Evolutionary conservation across 2,888 invertebrate genomes (phyloP).

Genomic region (Aleiodes alternator): DNA sequence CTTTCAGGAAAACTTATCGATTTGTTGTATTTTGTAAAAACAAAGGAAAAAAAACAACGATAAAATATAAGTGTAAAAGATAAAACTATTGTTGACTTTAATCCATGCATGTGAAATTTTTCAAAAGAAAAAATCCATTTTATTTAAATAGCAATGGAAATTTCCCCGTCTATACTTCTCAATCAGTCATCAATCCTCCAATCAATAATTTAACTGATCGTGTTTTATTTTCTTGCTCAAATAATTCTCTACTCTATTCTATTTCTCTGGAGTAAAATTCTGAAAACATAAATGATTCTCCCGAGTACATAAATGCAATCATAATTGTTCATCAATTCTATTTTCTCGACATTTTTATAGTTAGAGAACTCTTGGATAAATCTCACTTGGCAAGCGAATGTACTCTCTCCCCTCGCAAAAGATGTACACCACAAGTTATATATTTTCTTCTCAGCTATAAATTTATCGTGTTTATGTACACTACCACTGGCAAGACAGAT

Average conservation of each 20-base stretch:
- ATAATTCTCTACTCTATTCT: too few relatives aligned
- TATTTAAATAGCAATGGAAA: too few relatives aligned
- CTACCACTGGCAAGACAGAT: conserved; percentile 23
- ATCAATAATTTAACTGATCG: too few relatives aligned
- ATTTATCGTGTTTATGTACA: conserved; percentile 29
- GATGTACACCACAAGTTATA: conserved; percentile 22
- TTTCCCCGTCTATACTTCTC: too few relatives aligned
- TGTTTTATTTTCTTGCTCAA: too few relatives aligned
- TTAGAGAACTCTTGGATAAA: conserved; percentile 27
- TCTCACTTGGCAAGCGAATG: conserved; percentile 19
- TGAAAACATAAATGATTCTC: not conserved
- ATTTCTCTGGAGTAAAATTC: not conserved
- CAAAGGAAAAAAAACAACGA: conserved; percentile 5
- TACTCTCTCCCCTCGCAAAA: not conserved
- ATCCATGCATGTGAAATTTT: not conserved
- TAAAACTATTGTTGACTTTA: not conserved
- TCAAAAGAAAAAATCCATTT: too few relatives aligned
- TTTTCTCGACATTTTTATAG: conserved; percentile 25
- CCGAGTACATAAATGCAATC: conserved; percentile 16
- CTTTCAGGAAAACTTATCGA: conserved; percentile 19
- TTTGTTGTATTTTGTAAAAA: not conserved
- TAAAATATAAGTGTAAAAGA: not conserved
- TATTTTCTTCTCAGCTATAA: conserved; percentile 21
- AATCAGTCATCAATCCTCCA: too few relatives aligned
- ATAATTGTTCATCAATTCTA: conserved; percentile 32